Percentiles rank a stretch among this genome's conserved stretches.
phyloP scores from a whole-genome alignment of 2,888 invertebrate genomes.

The Callyntrura sp. region DNA sequence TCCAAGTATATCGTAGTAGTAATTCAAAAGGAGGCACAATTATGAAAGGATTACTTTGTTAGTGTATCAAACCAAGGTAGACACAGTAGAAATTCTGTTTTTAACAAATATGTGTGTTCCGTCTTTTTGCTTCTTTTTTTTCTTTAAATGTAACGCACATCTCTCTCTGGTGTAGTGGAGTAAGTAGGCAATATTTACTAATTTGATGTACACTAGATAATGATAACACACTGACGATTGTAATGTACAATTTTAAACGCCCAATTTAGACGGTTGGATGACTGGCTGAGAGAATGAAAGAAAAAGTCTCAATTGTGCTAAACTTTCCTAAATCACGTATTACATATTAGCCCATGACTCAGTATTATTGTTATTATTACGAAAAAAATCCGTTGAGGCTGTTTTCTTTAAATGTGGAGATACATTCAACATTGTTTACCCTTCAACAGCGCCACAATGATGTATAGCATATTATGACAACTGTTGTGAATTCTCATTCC shows the following conservation, averaged over 20 bases:
- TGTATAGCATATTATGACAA: not conserved
- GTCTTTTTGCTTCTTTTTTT: not conserved
- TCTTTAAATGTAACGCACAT: not conserved
- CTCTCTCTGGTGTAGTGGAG: no score
- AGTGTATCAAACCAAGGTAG: not conserved
- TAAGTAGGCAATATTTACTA: not conserved
- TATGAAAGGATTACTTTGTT: not conserved
- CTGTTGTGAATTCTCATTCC: not conserved
- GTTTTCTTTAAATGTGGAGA: not conserved
- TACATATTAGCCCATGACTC: constrained; percentile 15
- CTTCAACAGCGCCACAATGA: not conserved
- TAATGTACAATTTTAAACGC: constrained; percentile 7
- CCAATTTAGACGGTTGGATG: constrained; percentile 56
- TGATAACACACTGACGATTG: not conserved
- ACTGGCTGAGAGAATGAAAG: constrained; percentile 24
- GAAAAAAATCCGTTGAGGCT: not conserved
- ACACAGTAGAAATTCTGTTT: not conserved
- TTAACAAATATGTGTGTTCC: not conserved
- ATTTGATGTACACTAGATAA: constrained; percentile 5
- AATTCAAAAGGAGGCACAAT: not conserved
- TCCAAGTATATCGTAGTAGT: not conserved
- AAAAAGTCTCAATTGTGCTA: constrained; percentile 41
- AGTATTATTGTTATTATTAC: not conserved
- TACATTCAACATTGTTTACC: no score
- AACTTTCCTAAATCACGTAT: constrained; percentile 52